These are phyloP conservation scores for Psittacara wagleri DNA, from an alignment of 2,113 vertebrate species.

Conservation along the genomic window DNA sequence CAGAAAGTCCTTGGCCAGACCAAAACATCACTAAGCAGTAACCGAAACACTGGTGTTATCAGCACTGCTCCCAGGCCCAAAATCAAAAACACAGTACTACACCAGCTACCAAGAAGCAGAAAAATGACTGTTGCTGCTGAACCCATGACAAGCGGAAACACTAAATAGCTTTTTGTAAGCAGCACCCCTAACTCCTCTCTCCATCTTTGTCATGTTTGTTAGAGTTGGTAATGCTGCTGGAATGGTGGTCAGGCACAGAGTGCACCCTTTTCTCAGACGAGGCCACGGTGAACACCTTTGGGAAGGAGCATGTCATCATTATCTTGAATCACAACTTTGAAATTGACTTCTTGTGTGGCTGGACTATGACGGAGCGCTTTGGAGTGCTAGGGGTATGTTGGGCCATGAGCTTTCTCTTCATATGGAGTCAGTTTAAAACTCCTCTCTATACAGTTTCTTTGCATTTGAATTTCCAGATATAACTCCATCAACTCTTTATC, in stretches of 20 bases:
- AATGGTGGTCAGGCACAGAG: slow-evolving; percentile 98
- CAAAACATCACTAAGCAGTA: too few relatives aligned
- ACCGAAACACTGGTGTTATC: too few relatives aligned
- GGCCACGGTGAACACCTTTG: slow-evolving; percentile 85
- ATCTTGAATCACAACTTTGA: slow-evolving; percentile 99
- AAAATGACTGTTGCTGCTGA: too few relatives aligned
- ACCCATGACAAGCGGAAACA: background rate
- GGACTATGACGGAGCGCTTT: slow-evolving; percentile 97
- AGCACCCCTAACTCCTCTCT: background rate
- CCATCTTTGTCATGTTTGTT: background rate
- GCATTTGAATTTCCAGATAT: background rate
- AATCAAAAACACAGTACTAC: too few relatives aligned
- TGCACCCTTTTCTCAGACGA: slow-evolving; percentile 93
- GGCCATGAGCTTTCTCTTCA: background rate
- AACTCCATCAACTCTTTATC: background rate
- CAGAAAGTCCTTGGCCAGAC: too few relatives aligned
- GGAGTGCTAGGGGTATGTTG: slow-evolving; percentile 91
- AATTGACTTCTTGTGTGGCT: slow-evolving; percentile 97
- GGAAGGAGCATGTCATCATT: slow-evolving; percentile 93
- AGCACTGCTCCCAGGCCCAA: too few relatives aligned
- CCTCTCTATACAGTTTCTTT: background rate
- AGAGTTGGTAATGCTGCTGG: slow-evolving; percentile 98
- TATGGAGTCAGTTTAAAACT: background rate
- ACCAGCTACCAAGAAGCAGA: too few relatives aligned
- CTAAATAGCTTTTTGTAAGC: background rate